phyloP scores from a whole-genome alignment of 2,113 vertebrate genomes.

The Odocoileus virginianus region DNA sequence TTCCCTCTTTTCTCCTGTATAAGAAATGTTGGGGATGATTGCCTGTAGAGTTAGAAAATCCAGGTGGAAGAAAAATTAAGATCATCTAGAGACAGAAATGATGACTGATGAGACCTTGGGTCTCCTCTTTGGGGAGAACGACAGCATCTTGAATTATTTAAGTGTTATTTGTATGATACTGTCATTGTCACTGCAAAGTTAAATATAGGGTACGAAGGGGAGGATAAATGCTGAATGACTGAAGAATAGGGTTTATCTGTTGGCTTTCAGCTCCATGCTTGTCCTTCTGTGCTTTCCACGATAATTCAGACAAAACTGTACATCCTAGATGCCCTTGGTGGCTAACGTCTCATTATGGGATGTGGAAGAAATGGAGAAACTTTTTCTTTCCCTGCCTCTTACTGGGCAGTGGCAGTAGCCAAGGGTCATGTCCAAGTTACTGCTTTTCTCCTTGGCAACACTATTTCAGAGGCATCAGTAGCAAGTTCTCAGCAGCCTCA shows the following conservation, averaged over 20 bases:
- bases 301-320: background rate
- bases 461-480: background rate
- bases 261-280: background rate
- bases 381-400: background rate
- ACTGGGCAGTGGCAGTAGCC: background rate
- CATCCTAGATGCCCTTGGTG: background rate
- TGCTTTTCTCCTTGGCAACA: background rate
- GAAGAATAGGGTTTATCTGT: background rate
- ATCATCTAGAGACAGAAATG: background rate
- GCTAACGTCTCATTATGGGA: background rate
- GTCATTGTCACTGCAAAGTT: background rate
- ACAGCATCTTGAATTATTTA: background rate
- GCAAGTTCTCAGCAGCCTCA: background rate
- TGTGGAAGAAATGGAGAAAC: background rate
- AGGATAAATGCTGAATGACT: background rate
- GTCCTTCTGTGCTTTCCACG: background rate
- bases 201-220: too few species aligned
- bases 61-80: background rate
- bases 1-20: background rate
- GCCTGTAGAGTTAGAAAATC: background rate
- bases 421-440: fast-evolving
- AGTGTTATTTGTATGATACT: background rate
- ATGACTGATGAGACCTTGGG: background rate
- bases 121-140: background rate
- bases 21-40: background rate